These are phyloP conservation scores for Andrena fulva DNA, from an alignment of 2,888 invertebrate genomes.

Conservation along the genomic window DNA sequence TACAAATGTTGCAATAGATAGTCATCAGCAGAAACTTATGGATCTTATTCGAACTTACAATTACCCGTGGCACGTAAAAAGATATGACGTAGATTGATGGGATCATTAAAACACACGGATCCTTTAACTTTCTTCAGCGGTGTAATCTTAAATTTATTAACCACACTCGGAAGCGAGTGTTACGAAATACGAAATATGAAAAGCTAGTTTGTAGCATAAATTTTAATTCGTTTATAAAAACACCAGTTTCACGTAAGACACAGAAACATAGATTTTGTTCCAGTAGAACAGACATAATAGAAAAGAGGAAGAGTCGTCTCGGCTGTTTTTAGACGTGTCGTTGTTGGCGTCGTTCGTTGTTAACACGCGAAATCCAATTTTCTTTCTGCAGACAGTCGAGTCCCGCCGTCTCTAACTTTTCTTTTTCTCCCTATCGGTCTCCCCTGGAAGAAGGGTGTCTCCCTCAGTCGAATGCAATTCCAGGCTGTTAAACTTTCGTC, in stretches of 20 bases:
- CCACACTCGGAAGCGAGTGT: too few relatives aligned
- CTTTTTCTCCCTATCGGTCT: constrained; percentile 47
- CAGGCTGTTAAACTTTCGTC: constrained; percentile 74
- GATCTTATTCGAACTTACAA: too few relatives aligned
- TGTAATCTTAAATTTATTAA: too few relatives aligned
- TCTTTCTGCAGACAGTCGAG: constrained; percentile 61
- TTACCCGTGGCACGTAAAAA: too few relatives aligned
- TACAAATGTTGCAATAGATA: too few relatives aligned
- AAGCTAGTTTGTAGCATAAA: too few relatives aligned
- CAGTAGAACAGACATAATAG: constrained; percentile 35
- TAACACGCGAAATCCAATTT: constrained; percentile 77
- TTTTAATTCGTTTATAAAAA: too few relatives aligned
- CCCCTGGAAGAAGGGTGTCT: constrained; percentile 31
- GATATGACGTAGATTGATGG: too few relatives aligned
- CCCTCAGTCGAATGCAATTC: constrained; percentile 71
- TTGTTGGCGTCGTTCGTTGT: constrained; percentile 60
- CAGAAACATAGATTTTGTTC: background rate
- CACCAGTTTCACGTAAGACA: too few relatives aligned
- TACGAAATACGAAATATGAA: too few relatives aligned
- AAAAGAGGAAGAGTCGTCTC: constrained; percentile 31
- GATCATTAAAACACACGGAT: too few relatives aligned
- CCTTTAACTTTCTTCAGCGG: background rate
- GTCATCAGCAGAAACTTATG: too few relatives aligned
- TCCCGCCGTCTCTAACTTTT: constrained; percentile 58
- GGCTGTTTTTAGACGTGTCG: constrained; percentile 31